Conservation (phyloP, 2,113 vertebrate species). For the Gracilinanus agilis region DNA sequence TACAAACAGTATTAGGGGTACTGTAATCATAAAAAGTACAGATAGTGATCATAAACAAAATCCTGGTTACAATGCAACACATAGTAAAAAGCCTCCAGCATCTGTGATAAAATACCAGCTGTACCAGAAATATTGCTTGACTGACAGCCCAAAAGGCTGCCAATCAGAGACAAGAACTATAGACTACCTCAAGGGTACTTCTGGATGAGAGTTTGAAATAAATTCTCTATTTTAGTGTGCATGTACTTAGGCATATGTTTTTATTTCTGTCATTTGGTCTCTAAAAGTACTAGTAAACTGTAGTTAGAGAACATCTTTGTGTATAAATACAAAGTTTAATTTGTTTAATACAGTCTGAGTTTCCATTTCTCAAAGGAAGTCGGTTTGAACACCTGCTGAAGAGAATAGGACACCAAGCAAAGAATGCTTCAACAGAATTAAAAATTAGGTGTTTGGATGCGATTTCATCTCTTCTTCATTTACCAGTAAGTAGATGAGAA, state of each 20-base stretch:
- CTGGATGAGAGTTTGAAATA: constrained; percentile 14
- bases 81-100: not conserved
- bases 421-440: constrained; percentile 89
- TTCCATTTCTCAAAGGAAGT: constrained; percentile 80
- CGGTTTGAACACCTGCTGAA: constrained; percentile 88
- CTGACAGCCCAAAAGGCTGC: not conserved
- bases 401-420: constrained; percentile 89
- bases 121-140: not conserved
- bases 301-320: not conserved
- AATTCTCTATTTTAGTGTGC: not conserved
- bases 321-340: not conserved
- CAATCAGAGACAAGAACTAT: not conserved
- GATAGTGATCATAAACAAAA: not conserved
- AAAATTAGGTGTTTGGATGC: constrained; percentile 94
- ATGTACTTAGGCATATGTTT: constrained; percentile 24
- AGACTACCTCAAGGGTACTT: not conserved
- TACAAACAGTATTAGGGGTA: not conserved
- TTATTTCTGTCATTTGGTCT: constrained; percentile 25
- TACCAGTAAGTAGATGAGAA: constrained; percentile 87
- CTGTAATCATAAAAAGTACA: not conserved
- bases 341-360: constrained; percentile 13
- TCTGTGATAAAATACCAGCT: not conserved
- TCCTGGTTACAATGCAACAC: not conserved
- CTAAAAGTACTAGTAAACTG: constrained; percentile 39
- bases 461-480: constrained; percentile 89